Percentiles rank a stretch among this genome's conserved stretches.
Evolutionary conservation across 2,888 invertebrate species (phyloP).

Genomic region (Protophormia terraenovae): DNA sequence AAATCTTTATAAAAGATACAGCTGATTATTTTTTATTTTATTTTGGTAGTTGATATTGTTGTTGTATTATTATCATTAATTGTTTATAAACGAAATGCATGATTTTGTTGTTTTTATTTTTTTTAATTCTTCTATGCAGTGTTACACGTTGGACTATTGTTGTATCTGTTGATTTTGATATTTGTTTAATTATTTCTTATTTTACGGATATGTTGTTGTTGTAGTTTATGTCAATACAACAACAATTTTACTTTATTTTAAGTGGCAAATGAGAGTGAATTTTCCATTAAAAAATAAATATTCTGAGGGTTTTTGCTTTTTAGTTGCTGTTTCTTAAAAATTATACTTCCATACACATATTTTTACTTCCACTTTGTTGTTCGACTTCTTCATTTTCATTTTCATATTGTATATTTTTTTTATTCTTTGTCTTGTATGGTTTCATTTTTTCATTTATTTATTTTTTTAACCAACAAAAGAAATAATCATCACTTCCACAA

Average conservation of each 20-base stretch:
- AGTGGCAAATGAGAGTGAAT: slow-evolving; percentile 50
- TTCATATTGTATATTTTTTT: too few species aligned
- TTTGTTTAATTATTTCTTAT: slow-evolving; percentile 51
- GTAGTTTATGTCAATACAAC: slow-evolving; percentile 33
- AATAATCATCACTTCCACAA: slow-evolving; percentile 46
- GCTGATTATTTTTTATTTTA: neutral
- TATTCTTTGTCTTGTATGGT: slow-evolving; percentile 46
- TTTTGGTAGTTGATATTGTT: neutral
- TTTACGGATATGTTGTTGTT: too few species aligned
- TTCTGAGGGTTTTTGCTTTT: slow-evolving; percentile 26
- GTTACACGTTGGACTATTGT: neutral
- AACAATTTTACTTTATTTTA: slow-evolving; percentile 10
- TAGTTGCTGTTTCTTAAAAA: slow-evolving; percentile 7
- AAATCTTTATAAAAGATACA: slow-evolving; percentile 28
- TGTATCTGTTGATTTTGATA: slow-evolving; percentile 37
- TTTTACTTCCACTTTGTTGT: slow-evolving; percentile 8
- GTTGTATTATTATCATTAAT: slow-evolving; percentile 26
- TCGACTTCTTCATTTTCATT: slow-evolving; percentile 38
- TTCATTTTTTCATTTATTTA: slow-evolving; percentile 34
- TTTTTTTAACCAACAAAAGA: slow-evolving; percentile 17
- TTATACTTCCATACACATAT: neutral
- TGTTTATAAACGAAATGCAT: neutral
- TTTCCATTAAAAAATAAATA: slow-evolving; percentile 41
- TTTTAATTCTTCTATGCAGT: slow-evolving; percentile 4
- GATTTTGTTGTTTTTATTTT: slow-evolving; percentile 13